Base-by-base conservation (phyloP, 1,140 invertebrate species). In the Diabrotica virgifera region DNA sequence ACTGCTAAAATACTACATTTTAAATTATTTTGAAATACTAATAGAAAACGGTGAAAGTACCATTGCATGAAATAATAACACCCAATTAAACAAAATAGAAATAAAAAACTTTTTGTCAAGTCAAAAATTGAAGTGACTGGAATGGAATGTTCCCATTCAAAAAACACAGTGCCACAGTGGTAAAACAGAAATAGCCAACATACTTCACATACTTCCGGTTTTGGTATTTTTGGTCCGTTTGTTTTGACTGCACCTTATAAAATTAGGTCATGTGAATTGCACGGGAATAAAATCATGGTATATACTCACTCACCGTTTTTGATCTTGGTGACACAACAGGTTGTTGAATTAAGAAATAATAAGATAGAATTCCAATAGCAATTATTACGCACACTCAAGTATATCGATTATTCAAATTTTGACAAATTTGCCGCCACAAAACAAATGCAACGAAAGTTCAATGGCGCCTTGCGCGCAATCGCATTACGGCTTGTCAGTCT, bases 361-460 rank as follows among this genome's bases (percentile, higher is more conserved):
- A 13, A 14, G 35, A n/a, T 13, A n/a, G 10, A 61, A 10, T n/a
- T 36, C 35, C 59, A 67, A 64, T 57, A 62, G 56, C 65, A 64
- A 51, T 38, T 36, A 64, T 51, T 40, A 68, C 70, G 68, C 71
- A 72, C 36, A 58, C 67, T 67, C 69, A 9, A 36, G 54, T 36
- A 50, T 68, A 71, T 71, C 66, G 70, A 70, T 64, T 57, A 66
- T 62, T 67, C 62, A 46, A 65, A 64, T 52, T 59, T 54, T 14
- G 10, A 50, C 51, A 36, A 53, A 62, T 67, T 67, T 72, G 61
- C 68, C 68, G 72, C 72, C 68, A 67, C 57, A 67, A 69, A 70
- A 66, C 62, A 53, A 68, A 63, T 36, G 37, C 13, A 62, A 62
- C 59, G 35, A 55, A 51, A 50, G n/a, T 51, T 50, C 24, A 52